Conservation (phyloP, 2,888 invertebrate species). For the Junonia oenone region DNA sequence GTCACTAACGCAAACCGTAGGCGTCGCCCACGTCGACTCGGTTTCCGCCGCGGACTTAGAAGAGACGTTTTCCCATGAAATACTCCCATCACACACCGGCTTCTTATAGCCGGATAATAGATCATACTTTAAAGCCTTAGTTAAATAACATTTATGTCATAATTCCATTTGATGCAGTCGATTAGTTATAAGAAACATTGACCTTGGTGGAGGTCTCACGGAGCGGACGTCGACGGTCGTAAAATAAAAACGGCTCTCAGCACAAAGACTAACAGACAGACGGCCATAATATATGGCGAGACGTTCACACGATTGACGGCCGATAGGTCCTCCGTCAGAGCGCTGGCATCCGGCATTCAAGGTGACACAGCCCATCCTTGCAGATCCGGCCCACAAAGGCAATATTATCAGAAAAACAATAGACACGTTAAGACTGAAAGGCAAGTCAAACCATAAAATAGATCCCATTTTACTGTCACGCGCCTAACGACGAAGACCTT, state of each 20-base stretch:
- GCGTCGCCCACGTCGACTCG: constrained; percentile 66
- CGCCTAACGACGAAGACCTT: not conserved
- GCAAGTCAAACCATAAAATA: constrained; percentile 15
- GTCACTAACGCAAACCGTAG: constrained; percentile 57
- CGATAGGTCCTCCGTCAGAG: constrained; percentile 68
- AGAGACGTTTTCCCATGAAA: constrained; percentile 47
- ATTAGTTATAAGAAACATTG: constrained; percentile 50
- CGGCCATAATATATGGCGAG: constrained; percentile 64
- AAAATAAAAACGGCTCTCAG: constrained; percentile 68
- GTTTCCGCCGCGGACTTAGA: constrained; percentile 56
- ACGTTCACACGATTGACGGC: constrained; percentile 71
- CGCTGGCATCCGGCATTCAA: constrained; percentile 73
- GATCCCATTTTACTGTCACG: not conserved
- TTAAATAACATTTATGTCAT: constrained; percentile 3
- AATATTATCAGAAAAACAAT: constrained; percentile 38
- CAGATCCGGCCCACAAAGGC: constrained; percentile 55
- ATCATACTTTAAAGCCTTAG: constrained; percentile 2
- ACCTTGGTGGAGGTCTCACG: constrained; percentile 64
- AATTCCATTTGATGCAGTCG: constrained; percentile 19
- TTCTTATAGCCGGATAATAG: constrained; percentile 4
- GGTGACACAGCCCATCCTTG: constrained; percentile 73
- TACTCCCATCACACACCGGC: constrained; percentile 4
- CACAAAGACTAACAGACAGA: constrained; percentile 64
- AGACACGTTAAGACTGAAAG: constrained; percentile 28
- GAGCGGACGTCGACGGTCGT: constrained; percentile 70